These are phyloP conservation scores for Harpalus rufipes DNA, from an alignment of 2,888 invertebrate species.

Conservation along the genomic window DNA sequence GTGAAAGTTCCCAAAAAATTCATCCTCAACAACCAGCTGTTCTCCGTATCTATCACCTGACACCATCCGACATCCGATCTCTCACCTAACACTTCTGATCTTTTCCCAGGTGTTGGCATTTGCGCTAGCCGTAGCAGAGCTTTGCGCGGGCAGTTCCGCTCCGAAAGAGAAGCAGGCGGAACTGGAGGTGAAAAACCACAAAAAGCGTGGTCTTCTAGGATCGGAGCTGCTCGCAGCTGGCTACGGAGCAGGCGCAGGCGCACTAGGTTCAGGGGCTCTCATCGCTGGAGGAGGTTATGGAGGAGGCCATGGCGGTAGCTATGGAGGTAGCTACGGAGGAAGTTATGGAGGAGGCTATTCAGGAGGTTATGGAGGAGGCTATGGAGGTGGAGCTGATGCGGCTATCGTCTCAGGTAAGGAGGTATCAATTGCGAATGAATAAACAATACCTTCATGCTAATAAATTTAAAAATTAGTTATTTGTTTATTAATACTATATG, in stretches of 20 bases:
- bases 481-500: too few relatives aligned
- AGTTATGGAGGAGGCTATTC: too few relatives aligned
- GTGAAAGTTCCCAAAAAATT: too few relatives aligned
- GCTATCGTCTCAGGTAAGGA: too few relatives aligned
- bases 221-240: background rate
- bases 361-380: background rate
- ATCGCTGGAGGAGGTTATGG: constrained; percentile 19
- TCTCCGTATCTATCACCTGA: too few relatives aligned
- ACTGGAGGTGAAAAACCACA: constrained; percentile 34
- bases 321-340: background rate
- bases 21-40: too few relatives aligned
- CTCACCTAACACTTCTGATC: background rate
- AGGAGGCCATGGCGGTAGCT: background rate
- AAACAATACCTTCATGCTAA: too few relatives aligned
- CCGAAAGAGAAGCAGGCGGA: background rate
- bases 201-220: constrained; percentile 38
- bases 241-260: constrained; percentile 18
- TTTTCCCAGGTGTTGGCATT: constrained; percentile 28
- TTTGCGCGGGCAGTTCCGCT: background rate
- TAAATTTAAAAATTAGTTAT: too few relatives aligned
- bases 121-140: constrained; percentile 51
- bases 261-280: constrained; percentile 22
- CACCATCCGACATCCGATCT: too few relatives aligned
- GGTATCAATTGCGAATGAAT: too few relatives aligned
- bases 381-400: too few relatives aligned